Evolutionary conservation across 92 coral and sea anemone species (phyloP).

Genomic region (Porites evermanni): DNA sequence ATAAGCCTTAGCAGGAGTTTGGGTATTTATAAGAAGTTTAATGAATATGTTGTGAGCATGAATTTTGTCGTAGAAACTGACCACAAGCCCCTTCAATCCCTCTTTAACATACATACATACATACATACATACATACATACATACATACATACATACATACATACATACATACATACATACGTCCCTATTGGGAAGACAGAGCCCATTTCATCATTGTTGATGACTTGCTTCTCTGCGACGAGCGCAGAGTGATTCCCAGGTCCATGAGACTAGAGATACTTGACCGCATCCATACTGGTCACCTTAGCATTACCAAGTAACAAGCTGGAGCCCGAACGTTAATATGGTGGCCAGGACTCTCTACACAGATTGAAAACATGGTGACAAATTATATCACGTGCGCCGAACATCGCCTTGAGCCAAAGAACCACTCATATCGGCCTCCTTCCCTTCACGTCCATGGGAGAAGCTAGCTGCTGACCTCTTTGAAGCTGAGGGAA

Average conservation of each 20-base stretch:
- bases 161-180: neutral
- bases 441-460: slow-evolving; percentile 45
- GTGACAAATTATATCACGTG: slow-evolving; percentile 41
- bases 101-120: slow-evolving; percentile 4
- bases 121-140: neutral
- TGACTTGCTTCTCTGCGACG: slow-evolving; percentile 64
- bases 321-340: slow-evolving; percentile 63
- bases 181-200: slow-evolving; percentile 66
- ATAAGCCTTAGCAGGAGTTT: slow-evolving; percentile 62
- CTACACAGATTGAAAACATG: slow-evolving; percentile 28
- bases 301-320: slow-evolving; percentile 59
- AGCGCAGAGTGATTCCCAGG: slow-evolving; percentile 70
- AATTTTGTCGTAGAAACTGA: neutral
- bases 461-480: slow-evolving; percentile 44
- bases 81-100: slow-evolving; percentile 34
- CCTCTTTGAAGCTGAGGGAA: slow-evolving; percentile 41
- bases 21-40: slow-evolving; percentile 59
- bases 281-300: slow-evolving; percentile 65
- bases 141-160: neutral
- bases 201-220: slow-evolving; percentile 61
- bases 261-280: slow-evolving; percentile 62
- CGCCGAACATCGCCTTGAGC: slow-evolving; percentile 39
- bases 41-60: slow-evolving; percentile 55
- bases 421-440: slow-evolving; percentile 46
- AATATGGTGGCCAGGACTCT: slow-evolving; percentile 70